These are phyloP conservation scores for Platichthys flesus DNA, from an alignment of 2,113 vertebrate genomes.

Conservation along the genomic window DNA sequence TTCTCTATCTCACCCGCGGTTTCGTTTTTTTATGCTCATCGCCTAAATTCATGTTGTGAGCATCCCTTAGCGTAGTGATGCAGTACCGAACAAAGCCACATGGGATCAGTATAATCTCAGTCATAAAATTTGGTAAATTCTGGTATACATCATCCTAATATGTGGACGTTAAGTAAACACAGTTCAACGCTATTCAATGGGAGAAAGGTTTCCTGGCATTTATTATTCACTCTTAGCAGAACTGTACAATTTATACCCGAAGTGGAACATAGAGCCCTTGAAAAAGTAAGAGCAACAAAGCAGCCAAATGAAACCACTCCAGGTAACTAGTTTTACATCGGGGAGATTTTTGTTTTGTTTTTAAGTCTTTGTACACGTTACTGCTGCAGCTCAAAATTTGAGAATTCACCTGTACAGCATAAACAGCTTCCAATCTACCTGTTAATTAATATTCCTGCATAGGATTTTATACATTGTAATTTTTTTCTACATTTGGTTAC, in stretches of 20 bases:
- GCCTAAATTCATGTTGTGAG: neutral
- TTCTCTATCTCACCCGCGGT: slow-evolving; percentile 30
- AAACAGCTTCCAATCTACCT: slow-evolving; percentile 91
- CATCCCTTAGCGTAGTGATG: neutral
- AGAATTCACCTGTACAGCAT: slow-evolving; percentile 97
- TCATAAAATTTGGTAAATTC: neutral
- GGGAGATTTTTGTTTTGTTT: slow-evolving; percentile 70
- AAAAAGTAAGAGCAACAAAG: slow-evolving; percentile 93
- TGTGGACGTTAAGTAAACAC: too few relatives aligned
- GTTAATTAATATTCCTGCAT: slow-evolving; percentile 95
- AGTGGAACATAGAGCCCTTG: slow-evolving; percentile 90
- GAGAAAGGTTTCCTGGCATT: slow-evolving; percentile 70
- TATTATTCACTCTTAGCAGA: slow-evolving; percentile 82
- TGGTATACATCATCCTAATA: neutral
- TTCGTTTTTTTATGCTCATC: neutral
- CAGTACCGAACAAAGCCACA: slow-evolving; percentile 64
- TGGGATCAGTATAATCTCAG: slow-evolving; percentile 72
- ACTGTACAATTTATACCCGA: slow-evolving; percentile 91
- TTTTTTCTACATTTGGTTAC: slow-evolving; percentile 94
- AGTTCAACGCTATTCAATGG: slow-evolving; percentile 27
- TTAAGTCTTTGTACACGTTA: slow-evolving; percentile 88
- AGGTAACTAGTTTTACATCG: slow-evolving; percentile 89
- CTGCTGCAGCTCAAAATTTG: slow-evolving; percentile 90
- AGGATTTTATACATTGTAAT: slow-evolving; percentile 88
- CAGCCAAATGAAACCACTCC: slow-evolving; percentile 92